Base-by-base conservation (phyloP, 1,140 invertebrate species). In the Teleogryllus occipitalis region DNA sequence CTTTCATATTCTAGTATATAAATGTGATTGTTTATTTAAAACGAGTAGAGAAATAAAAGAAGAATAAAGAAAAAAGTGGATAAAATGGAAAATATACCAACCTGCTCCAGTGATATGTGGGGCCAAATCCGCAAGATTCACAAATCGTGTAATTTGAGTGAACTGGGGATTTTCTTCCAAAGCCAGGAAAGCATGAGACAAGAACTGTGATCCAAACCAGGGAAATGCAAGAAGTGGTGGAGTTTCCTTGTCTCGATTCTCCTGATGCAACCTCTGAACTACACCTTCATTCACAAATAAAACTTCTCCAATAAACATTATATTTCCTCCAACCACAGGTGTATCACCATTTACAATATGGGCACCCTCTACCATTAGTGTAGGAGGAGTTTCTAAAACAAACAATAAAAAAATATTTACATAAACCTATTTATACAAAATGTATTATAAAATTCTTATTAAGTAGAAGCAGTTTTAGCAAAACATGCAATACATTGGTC, bases 191-290 rank as follows among this genome's bases (percentile, higher is more conserved):
- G 89, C 89, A 82, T 91, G 90, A 8, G 89, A 90, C 48, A 91
- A 83, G 82, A 91, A 91, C 81, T 90, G 90, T 12, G 90, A 89
- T 73, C 88, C 88, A 82, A 90, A 89, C 90, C 90, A 91, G 6
- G 90, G 90, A 80, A 90, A 90, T 7, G 89, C 88, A 54, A 91
- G 81, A 39, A 91, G 83, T n/a, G 90, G 90, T 10, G 90, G 90
- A 7, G 90, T 90, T 83, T 91, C 90, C 84, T 90, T 90, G 82
- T 90, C 89, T 81, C 87, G 86, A 83, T 91, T 87, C 83, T 89
- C 87, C 82, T 90, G 88, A 83, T 90, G 89, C 49, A 91, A 84
- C 80, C 88, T 86, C 46, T 88, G 88, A 7, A 91, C 90, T 46
- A 90, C 87, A 7, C 86, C 85, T 79, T 90, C 90, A 81, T 88